A percentile compares a stretch with the other conserved stretches of the same genome.
Conservation (phyloP, 2,888 invertebrate species). For the Amblyteles armatorius region DNA sequence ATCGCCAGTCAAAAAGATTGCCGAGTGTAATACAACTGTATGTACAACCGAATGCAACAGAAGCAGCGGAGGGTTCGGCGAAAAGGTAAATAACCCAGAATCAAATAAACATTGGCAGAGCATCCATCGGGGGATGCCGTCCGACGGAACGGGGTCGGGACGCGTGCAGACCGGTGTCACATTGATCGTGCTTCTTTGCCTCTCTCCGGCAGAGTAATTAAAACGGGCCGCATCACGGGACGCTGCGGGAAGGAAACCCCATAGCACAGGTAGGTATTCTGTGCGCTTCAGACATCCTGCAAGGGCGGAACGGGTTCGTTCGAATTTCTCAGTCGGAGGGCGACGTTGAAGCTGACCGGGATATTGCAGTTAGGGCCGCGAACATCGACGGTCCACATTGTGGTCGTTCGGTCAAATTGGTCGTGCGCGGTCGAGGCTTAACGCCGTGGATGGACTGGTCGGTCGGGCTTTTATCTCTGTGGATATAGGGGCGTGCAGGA, state of each 20-base stretch:
- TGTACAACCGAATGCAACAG: not conserved
- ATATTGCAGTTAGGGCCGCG: not conserved
- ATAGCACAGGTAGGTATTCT: constrained; percentile 11
- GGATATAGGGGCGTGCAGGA: not conserved
- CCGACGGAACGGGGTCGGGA: not conserved
- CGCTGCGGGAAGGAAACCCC: not conserved
- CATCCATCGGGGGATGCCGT: too few relatives aligned
- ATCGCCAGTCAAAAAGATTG: not conserved
- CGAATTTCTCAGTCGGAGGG: not conserved
- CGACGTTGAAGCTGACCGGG: constrained; percentile 4
- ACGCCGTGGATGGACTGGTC: not conserved
- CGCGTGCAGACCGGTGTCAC: not conserved
- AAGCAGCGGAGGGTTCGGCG: too few relatives aligned
- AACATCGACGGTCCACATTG: not conserved
- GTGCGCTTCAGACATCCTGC: not conserved
- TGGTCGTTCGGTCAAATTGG: constrained; percentile 9
- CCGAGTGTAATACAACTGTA: not conserved
- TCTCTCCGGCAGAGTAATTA: not conserved
- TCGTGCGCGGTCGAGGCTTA: not conserved
- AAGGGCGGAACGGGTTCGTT: not conserved
- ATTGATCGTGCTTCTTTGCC: not conserved
- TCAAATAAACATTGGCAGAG: constrained; percentile 13
- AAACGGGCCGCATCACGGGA: not conserved
- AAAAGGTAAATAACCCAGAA: constrained; percentile 48
- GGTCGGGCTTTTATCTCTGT: constrained; percentile 10